These are phyloP conservation scores for Aurelia coerulea DNA, from an alignment of 30 jellyfish, hydroid and myxozoan genomes.

Conservation along the genomic window DNA sequence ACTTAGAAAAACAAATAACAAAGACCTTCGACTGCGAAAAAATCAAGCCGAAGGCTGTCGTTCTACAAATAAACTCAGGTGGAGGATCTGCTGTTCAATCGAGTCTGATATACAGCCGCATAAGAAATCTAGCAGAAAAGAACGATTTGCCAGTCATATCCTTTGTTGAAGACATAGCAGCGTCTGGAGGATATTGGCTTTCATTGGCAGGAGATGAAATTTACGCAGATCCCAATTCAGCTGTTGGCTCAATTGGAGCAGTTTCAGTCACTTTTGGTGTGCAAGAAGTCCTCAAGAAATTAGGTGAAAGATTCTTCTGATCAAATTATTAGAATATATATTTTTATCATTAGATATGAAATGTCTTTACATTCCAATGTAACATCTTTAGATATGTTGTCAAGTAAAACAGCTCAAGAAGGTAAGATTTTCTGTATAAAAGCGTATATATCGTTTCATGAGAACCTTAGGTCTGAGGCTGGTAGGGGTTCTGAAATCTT, in stretches of 20 bases:
- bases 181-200: slow-evolving; percentile 95
- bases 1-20: slow-evolving; percentile 67
- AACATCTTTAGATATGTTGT: no score
- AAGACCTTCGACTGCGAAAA: slow-evolving; percentile 76
- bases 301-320: slow-evolving; percentile 28
- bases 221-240: slow-evolving; percentile 72
- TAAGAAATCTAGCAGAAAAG: slow-evolving; percentile 54
- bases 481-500: no score
- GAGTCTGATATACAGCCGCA: slow-evolving; percentile 62
- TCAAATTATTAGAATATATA: no score
- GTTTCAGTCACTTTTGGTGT: slow-evolving; percentile 62
- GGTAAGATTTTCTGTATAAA: no score
- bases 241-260: slow-evolving; percentile 87
- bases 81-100: slow-evolving; percentile 96
- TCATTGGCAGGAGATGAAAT: slow-evolving; percentile 92
- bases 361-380: no score
- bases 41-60: slow-evolving; percentile 80
- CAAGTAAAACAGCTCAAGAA: no score
- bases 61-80: slow-evolving; percentile 66
- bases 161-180: slow-evolving; percentile 73
- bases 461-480: no score
- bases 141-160: slow-evolving; percentile 72
- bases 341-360: no score
- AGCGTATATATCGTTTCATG: no score
- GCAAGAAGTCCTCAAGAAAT: slow-evolving; percentile 53